Evolutionary conservation across 2,797 vertebrate genomes (phyloP).

Genomic region (Sternotherus odoratus): DNA sequence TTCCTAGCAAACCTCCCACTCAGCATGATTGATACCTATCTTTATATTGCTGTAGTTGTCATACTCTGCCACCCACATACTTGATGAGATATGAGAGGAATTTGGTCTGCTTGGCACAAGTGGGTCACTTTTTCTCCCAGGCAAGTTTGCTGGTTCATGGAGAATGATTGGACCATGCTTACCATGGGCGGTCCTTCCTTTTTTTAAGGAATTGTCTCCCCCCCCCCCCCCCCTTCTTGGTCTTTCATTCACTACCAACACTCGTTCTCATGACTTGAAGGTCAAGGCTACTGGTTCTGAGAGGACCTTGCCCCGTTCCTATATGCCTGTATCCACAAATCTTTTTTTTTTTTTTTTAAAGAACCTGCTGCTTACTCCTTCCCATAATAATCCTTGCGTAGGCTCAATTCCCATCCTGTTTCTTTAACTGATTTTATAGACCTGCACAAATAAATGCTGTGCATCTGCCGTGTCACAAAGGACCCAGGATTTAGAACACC

Average conservation of each 20-base stretch:
- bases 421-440: background rate
- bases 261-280: background rate
- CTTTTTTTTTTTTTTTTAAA: background rate
- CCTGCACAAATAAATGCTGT: background rate
- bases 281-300: background rate
- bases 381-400: background rate
- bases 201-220: too few species aligned
- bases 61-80: too few species aligned
- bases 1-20: too few species aligned
- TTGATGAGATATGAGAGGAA: too few species aligned
- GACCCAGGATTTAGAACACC: background rate
- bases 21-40: too few species aligned
- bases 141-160: too few species aligned
- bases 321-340: background rate
- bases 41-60: too few species aligned
- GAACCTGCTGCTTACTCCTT: background rate
- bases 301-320: background rate
- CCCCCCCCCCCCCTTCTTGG: rapidly evolving
- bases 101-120: too few species aligned
- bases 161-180: too few species aligned
- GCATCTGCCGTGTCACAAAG: background rate
- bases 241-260: background rate
- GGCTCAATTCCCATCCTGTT: background rate
- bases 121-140: too few species aligned
- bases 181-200: too few species aligned